Base-by-base conservation (phyloP, 2,797 vertebrate genomes). In the Tokudaia muenninki region DNA sequence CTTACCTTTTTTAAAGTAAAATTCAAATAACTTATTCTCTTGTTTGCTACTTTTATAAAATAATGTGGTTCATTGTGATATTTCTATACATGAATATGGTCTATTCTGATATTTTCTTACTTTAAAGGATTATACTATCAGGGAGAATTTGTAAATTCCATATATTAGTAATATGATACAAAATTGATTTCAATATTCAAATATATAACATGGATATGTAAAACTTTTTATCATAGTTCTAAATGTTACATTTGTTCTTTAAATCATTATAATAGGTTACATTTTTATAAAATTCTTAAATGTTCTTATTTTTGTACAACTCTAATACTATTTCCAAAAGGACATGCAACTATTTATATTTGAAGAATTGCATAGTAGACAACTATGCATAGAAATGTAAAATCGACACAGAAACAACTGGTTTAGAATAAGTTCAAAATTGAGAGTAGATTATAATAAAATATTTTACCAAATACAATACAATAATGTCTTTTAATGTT, bases 391-490 rank as follows among this genome's bases (percentile, higher is more conserved):
- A 59, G 0, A 44, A 95, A 67, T 34, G 6, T 87, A 9, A 55
- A 81, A 13, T 3, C 7, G 3, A 41, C 8, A 75, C 57, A 74
- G 0, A 81, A n/a, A 92, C 37, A 50, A 41, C 1, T 6, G 55
- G 0, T 34, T 72, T 94, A 44, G 55, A 41, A 29, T 75, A 8
- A 87, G 79, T 67, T 22, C 6, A 74, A 19, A 89, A 57, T 37
- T 92, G 75, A 14, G 6, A 87, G 55, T 80, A 65, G 11, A 41
- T 37, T 91, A 52, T 47, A 89, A 92, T 77, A 50, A 96, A 95
- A 83, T 55, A 4, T 1, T 70, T 92, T 75, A 47, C 7, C 89
- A 90, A 77, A 44, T 91, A 29, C 0, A 90, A 50, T 24, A 1
- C 8, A 65, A 77, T 34, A 57, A 80, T 44, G 13, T 22, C 29